Evolutionary conservation across 2,113 vertebrate species (phyloP).

Genomic region (Electrona antarctica): DNA sequence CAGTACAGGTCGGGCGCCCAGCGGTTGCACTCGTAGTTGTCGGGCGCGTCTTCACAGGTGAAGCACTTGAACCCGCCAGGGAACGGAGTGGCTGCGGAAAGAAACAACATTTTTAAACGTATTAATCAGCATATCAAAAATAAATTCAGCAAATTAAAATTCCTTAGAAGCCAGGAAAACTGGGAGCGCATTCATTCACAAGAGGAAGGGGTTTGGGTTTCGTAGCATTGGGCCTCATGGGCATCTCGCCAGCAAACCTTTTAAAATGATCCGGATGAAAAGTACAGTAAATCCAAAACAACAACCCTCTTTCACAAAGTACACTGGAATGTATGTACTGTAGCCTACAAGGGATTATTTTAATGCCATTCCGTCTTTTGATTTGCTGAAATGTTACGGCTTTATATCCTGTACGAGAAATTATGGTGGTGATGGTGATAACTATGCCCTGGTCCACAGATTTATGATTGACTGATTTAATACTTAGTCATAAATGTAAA

Average conservation of each 20-base stretch:
- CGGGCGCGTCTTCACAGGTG: slow-evolving; percentile 86
- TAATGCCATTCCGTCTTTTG: too few relatives aligned
- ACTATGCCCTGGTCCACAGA: too few relatives aligned
- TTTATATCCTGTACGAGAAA: background rate
- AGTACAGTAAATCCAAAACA: too few relatives aligned
- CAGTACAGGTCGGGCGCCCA: slow-evolving; percentile 92
- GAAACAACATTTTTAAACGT: slow-evolving; percentile 3
- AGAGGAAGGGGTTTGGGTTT: background rate
- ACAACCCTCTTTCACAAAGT: too few relatives aligned
- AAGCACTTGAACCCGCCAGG: slow-evolving; percentile 93
- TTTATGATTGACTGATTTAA: background rate
- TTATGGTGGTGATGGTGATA: too few relatives aligned
- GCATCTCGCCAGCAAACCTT: background rate
- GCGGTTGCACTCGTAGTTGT: slow-evolving; percentile 93
- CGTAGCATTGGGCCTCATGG: background rate
- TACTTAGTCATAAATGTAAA: background rate
- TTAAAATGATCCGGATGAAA: background rate
- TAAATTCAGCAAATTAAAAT: too few relatives aligned
- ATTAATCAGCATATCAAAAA: background rate
- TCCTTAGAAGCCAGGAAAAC: too few relatives aligned
- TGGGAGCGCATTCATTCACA: background rate
- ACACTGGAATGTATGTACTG: too few relatives aligned
- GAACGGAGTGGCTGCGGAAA: slow-evolving; percentile 85
- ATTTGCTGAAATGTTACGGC: too few relatives aligned
- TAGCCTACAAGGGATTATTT: too few relatives aligned